Conservation (phyloP, 2,888 invertebrate species). For the Tuta absoluta region DNA sequence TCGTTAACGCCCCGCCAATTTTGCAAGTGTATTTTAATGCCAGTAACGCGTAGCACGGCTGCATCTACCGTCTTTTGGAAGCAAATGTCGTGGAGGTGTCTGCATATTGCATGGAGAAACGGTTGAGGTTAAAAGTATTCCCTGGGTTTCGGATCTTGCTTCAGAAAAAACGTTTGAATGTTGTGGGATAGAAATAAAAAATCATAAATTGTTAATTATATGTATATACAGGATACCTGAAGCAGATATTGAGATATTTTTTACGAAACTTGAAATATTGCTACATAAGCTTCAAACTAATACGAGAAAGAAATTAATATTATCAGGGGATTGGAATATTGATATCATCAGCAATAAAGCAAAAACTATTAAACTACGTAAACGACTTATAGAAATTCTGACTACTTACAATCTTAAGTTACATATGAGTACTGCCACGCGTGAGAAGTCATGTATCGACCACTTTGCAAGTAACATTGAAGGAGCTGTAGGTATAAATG, state of each 20-base stretch:
- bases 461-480: neutral
- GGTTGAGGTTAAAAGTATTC: neutral
- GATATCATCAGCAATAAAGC: neutral
- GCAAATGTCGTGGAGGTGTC: conserved; percentile 10
- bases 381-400: neutral
- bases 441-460: neutral
- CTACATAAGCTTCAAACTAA: neutral
- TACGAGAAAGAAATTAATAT: neutral
- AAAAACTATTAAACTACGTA: neutral
- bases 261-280: neutral
- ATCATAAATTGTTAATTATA: neutral
- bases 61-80: too few relatives aligned
- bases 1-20: too few relatives aligned
- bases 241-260: neutral
- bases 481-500: neutral
- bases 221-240: conserved; percentile 9
- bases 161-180: conserved; percentile 11
- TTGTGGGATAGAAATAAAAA: neutral
- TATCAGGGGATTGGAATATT: conserved; percentile 1
- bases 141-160: neutral
- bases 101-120: neutral
- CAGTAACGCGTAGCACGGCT: too few relatives aligned
- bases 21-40: too few relatives aligned
- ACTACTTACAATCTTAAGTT: neutral
- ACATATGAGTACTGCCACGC: neutral